Evolutionary conservation across 2,113 vertebrate genomes (phyloP), one percentile per base, ranked within the genome.

Genomic region (Bos indicus): DNA sequence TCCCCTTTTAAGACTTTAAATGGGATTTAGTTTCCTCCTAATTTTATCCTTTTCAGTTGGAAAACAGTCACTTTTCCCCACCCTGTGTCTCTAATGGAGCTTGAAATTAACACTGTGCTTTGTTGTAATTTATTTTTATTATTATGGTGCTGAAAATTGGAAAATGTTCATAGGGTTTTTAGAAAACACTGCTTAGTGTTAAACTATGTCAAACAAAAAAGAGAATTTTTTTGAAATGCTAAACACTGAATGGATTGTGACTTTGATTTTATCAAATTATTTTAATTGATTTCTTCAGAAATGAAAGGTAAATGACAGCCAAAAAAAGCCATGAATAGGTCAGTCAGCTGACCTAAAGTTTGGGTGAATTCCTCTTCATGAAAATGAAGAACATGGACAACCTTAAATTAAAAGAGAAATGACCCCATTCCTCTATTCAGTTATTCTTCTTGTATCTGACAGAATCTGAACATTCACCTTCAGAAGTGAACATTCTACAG

Each of bases 31-130:
- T 88, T 96, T 46, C 77, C 36, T 90, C 81, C 94, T 97, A 94
- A 96, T 95, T 97, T 96, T 95, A 97, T 71, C 90, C 86, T 94
- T 91, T 96, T 62, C 96, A 94, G 17, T 94, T 89, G 94, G 92
- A 89, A 98, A 97, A 98, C 92, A 88, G 94, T 81, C 84, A 67
- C 26, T 96, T 96, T 91, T 90, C 54, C 88, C 88, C 81, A 95
- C 97, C 54, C 82, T 71, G 80, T 97, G 95, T 91, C 96, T 97
- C 96, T 96, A 98, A 98, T 97, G 98, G 93, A 97, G 93, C 98
- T 97, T 98, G 97, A 98, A 98, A 98, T 98, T 94, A 98, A 94
- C 92, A 97, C 52, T 77, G 64, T 62, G 77, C 64, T 97, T 97
- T 89, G 57, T 80, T 91, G 85, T 71, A 82, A 97, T 97, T 97